Evolutionary conservation across 1,140 invertebrate genomes (phyloP).

Genomic region (Ceratina calcarata): DNA sequence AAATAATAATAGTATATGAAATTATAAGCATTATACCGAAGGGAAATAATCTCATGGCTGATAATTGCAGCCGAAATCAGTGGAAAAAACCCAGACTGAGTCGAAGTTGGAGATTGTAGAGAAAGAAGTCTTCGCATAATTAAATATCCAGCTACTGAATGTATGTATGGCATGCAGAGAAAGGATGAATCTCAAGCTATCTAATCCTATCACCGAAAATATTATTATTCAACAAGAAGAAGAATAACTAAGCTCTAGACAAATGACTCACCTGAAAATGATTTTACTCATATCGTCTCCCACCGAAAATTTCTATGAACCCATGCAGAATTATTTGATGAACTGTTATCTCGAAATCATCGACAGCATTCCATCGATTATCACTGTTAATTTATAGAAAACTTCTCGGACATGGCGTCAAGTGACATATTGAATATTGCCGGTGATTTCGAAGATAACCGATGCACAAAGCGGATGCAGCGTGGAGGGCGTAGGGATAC

Average conservation of each 20-base stretch:
- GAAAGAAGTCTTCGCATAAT: not conserved
- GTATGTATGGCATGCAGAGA: too few species aligned
- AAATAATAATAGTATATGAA: too few species aligned
- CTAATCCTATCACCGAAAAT: not conserved
- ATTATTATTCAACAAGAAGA: conserved; percentile 1
- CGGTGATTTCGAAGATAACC: too few species aligned
- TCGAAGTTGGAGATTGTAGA: not conserved
- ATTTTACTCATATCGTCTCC: not conserved
- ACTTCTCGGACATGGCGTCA: too few species aligned
- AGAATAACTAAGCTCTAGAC: too few species aligned
- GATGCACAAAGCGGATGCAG: too few species aligned
- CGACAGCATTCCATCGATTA: too few species aligned
- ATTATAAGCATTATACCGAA: not conserved
- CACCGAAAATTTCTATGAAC: not conserved
- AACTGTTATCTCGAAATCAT: too few species aligned
- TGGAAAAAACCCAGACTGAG: conserved; percentile 22
- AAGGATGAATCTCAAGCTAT: too few species aligned
- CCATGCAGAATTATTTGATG: not conserved
- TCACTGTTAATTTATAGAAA: too few species aligned
- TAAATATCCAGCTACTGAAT: conserved; percentile 8
- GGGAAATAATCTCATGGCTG: conserved; percentile 18
- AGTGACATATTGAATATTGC: too few species aligned
- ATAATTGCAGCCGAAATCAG: conserved; percentile 36
- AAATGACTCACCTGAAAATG: not conserved
- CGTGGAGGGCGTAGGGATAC: not conserved